Percentiles rank a stretch among this genome's conserved stretches.
Evolutionary conservation across 2,888 invertebrate species (phyloP).

Genomic region (Quadroppia sp.): DNA sequence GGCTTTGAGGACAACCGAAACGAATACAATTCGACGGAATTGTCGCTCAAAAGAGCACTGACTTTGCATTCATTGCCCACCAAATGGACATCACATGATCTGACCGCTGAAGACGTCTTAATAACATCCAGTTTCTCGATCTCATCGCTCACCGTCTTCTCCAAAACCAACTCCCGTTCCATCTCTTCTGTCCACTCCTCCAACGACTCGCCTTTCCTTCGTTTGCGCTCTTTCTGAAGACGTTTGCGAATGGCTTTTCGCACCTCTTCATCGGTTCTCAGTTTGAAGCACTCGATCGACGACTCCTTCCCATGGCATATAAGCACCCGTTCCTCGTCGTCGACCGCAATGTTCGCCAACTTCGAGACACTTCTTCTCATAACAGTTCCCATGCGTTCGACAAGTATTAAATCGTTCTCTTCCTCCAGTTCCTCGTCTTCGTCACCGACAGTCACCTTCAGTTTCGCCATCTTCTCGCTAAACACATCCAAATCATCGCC

Average conservation of each 20-base stretch:
- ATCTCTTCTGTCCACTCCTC: neutral
- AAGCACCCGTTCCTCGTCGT: slow-evolving; percentile 67
- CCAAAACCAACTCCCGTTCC: neutral
- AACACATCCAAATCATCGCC: slow-evolving; percentile 50
- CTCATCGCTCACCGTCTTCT: slow-evolving; percentile 45
- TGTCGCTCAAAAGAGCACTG: slow-evolving; percentile 61
- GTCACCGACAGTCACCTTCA: slow-evolving; percentile 45
- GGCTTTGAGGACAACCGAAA: slow-evolving; percentile 50
- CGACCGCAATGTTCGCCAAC: slow-evolving; percentile 56
- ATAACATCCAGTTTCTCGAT: slow-evolving; percentile 46
- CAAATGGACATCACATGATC: slow-evolving; percentile 65
- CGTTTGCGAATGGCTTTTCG: slow-evolving; percentile 68
- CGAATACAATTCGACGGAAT: slow-evolving; percentile 68
- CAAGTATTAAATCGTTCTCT: slow-evolving; percentile 36
- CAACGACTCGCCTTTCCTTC: slow-evolving; percentile 46
- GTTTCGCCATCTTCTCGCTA: slow-evolving; percentile 40
- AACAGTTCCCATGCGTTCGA: slow-evolving; percentile 40
- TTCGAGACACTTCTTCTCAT: slow-evolving; percentile 39
- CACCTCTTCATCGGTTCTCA: slow-evolving; percentile 72
- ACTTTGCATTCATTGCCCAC: slow-evolving; percentile 59
- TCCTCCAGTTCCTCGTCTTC: slow-evolving; percentile 54
- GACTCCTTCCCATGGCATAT: slow-evolving; percentile 79
- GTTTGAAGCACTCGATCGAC: slow-evolving; percentile 73
- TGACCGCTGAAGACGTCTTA: slow-evolving; percentile 55
- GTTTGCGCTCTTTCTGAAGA: slow-evolving; percentile 64